These are phyloP conservation scores for Centropristis striata DNA, from an alignment of 2,113 vertebrate species.

Conservation along the genomic window DNA sequence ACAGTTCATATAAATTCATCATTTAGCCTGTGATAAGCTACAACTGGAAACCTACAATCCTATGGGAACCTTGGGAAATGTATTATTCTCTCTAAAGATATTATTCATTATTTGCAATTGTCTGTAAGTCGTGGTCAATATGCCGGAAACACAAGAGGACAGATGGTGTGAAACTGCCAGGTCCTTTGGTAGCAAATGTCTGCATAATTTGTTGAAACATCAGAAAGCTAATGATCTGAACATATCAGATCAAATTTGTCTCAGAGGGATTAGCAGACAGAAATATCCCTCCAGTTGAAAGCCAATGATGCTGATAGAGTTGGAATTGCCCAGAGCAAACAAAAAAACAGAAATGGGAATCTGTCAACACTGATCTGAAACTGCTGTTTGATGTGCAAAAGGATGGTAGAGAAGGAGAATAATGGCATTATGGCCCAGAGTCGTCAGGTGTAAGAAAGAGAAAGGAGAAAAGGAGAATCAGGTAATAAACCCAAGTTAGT, in stretches of 20 bases:
- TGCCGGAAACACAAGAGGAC: constrained; percentile 11
- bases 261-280: constrained; percentile 62
- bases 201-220: constrained; percentile 67
- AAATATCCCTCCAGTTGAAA: constrained; percentile 44
- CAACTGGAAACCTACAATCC: not conserved
- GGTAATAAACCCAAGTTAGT: not conserved
- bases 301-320: constrained; percentile 41
- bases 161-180: constrained; percentile 53
- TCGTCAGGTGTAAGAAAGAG: not conserved
- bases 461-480: not conserved
- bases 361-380: constrained; percentile 42
- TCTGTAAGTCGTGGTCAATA: constrained; percentile 35
- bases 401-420: constrained; percentile 14
- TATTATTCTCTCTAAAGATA: constrained; percentile 8
- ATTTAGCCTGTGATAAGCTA: constrained; percentile 14
- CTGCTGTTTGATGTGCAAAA: constrained; percentile 15
- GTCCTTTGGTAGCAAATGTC: constrained; percentile 46
- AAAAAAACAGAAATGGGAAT: constrained; percentile 47
- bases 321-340: constrained; percentile 43
- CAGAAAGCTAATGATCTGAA: constrained; percentile 69
- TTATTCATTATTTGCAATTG: constrained; percentile 29
- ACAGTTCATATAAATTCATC: constrained; percentile 30
- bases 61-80: not conserved
- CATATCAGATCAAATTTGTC: constrained; percentile 64
- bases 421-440: not conserved